A percentile compares a stretch with the other conserved stretches of the same genome.
These are phyloP conservation scores for Cosmopolites sordidus DNA, from an alignment of 2,888 invertebrate genomes.

Conservation along the genomic window DNA sequence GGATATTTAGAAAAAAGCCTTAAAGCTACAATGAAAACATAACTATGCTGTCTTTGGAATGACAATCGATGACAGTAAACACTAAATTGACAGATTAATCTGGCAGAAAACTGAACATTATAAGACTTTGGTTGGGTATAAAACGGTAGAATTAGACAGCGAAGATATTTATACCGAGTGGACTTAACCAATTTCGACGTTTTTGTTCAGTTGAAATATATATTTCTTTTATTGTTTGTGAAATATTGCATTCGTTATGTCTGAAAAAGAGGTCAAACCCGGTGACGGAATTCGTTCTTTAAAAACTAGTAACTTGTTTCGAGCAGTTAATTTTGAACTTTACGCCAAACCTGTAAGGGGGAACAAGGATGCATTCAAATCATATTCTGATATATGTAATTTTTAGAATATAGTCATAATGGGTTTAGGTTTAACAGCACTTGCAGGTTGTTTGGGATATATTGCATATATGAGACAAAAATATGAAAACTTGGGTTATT, in stretches of 20 bases:
- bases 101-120: too few relatives aligned
- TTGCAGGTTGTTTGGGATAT: constrained; percentile 72
- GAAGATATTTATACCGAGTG: too few relatives aligned
- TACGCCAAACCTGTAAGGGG: constrained; percentile 80
- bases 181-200: too few relatives aligned
- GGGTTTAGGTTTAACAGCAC: constrained; percentile 72
- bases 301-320: constrained; percentile 70
- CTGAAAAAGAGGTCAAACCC: constrained; percentile 45
- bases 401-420: constrained; percentile 82
- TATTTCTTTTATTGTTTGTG: too few relatives aligned
- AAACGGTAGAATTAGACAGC: too few relatives aligned
- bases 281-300: constrained; percentile 76
- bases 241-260: constrained; percentile 17
- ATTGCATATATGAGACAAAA: constrained; percentile 80
- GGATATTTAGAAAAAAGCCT: background rate
- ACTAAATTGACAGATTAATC: too few relatives aligned
- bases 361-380: constrained; percentile 5
- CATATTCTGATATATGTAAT: constrained; percentile 7
- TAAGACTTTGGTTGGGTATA: too few relatives aligned
- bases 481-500: constrained; percentile 75
- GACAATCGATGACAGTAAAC: constrained; percentile 11
- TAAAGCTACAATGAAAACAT: background rate
- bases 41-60: background rate
- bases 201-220: too few relatives aligned
- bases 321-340: constrained; percentile 82